phyloP scores from a whole-genome alignment of 2,888 invertebrate genomes.

The Synergus itoensis region DNA sequence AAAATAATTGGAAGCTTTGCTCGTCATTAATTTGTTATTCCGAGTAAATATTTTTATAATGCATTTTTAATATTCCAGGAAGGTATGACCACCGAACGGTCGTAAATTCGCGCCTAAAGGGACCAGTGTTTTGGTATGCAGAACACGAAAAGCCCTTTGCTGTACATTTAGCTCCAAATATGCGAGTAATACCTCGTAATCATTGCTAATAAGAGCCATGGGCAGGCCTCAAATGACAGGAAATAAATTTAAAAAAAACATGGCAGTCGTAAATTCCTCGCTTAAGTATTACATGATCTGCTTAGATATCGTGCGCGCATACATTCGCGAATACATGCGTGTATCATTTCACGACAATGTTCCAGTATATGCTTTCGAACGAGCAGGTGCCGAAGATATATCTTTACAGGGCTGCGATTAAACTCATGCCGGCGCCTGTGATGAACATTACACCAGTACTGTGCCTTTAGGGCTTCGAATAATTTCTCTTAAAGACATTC shows the following conservation, averaged over 20 bases:
- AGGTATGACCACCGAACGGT: slow-evolving; percentile 4
- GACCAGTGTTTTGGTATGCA: slow-evolving; percentile 62
- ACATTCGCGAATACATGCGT: slow-evolving; percentile 45
- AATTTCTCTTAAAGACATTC: slow-evolving; percentile 32
- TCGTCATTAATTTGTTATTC: not conserved
- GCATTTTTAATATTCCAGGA: slow-evolving; percentile 24
- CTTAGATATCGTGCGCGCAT: slow-evolving; percentile 24
- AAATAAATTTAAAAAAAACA: slow-evolving; percentile 44
- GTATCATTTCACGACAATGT: slow-evolving; percentile 52
- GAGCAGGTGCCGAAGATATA: slow-evolving; percentile 50
- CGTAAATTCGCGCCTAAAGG: slow-evolving; percentile 48
- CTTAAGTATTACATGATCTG: slow-evolving; percentile 31
- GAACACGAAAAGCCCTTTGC: slow-evolving; percentile 62
- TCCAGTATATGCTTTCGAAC: slow-evolving; percentile 44
- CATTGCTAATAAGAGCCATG: slow-evolving; percentile 65
- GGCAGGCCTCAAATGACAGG: slow-evolving; percentile 46
- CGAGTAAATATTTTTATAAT: not conserved
- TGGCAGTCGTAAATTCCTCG: slow-evolving; percentile 25
- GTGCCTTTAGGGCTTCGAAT: slow-evolving; percentile 12
- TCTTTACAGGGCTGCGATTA: slow-evolving; percentile 33
- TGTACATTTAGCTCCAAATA: slow-evolving; percentile 71
- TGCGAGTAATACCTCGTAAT: slow-evolving; percentile 71
- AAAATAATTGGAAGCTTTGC: slow-evolving; percentile 14
- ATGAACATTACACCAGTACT: slow-evolving; percentile 20
- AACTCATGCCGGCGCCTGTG: slow-evolving; percentile 31